Base-by-base conservation (phyloP, 2,113 vertebrate genomes). In the Salvelinus fontinalis region DNA sequence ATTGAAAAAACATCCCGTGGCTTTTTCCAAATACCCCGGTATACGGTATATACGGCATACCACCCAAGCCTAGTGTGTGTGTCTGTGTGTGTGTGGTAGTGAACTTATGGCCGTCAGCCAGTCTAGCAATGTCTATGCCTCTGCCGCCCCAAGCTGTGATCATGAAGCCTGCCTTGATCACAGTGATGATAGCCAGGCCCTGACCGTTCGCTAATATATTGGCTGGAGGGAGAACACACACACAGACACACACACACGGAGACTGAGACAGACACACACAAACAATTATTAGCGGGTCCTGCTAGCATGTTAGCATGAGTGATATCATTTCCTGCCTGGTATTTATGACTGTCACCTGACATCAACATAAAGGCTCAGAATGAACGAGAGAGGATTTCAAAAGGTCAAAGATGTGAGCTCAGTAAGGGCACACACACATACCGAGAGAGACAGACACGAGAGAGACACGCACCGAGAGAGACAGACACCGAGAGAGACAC, bases 141-240 rank as follows among this genome's bases (percentile, higher is more conserved):
- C 98, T 98, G 87, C 98, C 97, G 0, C 96, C 98, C 67, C 97
- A 91, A 57, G 97, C 97, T 0, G 98, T 98, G 81, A 99, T 95
- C 93, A 99, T 91, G 86, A 99, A 99, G 31, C 97, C 98, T 3
- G 96, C 96, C 84, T 97, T 98, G 84, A 99, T 94, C 87, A 98
- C 97, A 0, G 97, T 96, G 80, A 99, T 87, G 86, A 99, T 89
- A n/a, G 96, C 97, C 48, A 99, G 95, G 44, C 98, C 97, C 85
- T 98, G 95, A 0, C 97, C 97, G 91, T 95, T 98, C 2, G 97
- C 97, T 67, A 99, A 97, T 5, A 99, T 94, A 0, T 98, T 95
- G 75, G 96, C 98, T 99, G 71, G 26, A 0, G 62, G 80, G 80
- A 44, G 67, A 18, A 64, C 3, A 29, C 27, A 29, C 27, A 64